Conservation (phyloP, 2,888 invertebrate genomes). For the Drosophila tripunctata region DNA sequence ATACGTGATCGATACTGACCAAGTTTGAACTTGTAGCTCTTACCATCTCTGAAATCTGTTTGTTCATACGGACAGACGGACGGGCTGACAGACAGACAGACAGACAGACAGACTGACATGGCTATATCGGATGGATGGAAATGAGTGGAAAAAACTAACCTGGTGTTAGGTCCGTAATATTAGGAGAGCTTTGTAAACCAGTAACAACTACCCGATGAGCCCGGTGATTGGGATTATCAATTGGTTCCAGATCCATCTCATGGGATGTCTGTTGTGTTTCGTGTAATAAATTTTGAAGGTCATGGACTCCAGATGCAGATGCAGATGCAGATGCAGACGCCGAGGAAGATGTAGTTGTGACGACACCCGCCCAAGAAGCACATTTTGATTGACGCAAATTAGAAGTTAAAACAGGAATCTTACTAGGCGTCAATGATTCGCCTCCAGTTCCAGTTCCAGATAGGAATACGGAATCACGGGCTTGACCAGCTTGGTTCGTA, state of each 20-base stretch:
- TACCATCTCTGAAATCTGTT: too few relatives aligned
- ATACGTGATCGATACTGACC: too few relatives aligned
- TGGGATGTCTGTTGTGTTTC: conserved; percentile 8
- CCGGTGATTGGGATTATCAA: conserved; percentile 33
- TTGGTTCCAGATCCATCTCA: conserved; percentile 23
- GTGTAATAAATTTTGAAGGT: conserved; percentile 17
- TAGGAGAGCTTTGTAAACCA: conserved; percentile 80
- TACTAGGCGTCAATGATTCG: conserved; percentile 84
- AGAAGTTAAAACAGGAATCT: conserved; percentile 87
- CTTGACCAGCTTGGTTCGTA: too few relatives aligned
- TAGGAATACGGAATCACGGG: too few relatives aligned
- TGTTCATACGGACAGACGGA: too few relatives aligned
- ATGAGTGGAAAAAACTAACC: conserved; percentile 83
- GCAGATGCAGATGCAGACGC: conserved; percentile 1
- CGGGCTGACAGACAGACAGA: too few relatives aligned
- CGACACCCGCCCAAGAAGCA: conserved; percentile 89
- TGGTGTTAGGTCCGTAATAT: conserved; percentile 86
- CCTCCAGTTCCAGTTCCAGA: too few relatives aligned
- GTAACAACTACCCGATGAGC: conserved; percentile 62
- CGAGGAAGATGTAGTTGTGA: conserved; percentile 70
- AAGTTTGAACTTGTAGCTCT: too few relatives aligned
- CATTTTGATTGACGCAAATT: conserved; percentile 88
- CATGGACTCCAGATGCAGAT: conserved; percentile 8
- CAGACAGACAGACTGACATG: too few relatives aligned
- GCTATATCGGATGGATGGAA: too few relatives aligned